These are phyloP conservation scores for Venustaconcha ellipsiformis DNA, from an alignment of 1,140 invertebrate genomes.

Conservation along the genomic window DNA sequence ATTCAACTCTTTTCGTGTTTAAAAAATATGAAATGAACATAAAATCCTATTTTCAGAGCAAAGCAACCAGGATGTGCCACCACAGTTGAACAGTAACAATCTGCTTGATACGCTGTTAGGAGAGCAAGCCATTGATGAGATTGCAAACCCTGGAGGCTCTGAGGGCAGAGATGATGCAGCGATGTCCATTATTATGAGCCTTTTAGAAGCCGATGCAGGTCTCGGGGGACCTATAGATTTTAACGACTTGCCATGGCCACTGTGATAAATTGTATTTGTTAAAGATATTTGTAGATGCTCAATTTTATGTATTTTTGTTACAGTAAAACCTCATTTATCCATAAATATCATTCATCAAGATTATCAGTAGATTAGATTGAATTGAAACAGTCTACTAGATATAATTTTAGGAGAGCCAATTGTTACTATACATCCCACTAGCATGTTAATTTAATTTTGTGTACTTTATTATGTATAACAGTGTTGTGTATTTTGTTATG, in stretches of 20 bases:
- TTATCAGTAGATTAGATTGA: no score
- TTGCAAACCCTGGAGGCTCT: slow-evolving; percentile 50
- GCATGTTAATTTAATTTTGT: no score
- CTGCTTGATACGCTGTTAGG: slow-evolving; percentile 57
- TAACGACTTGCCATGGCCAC: slow-evolving; percentile 87
- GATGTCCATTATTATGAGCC: slow-evolving; percentile 93
- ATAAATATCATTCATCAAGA: no score
- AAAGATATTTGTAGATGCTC: no score
- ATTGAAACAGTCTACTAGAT: no score
- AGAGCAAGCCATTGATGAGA: slow-evolving; percentile 54
- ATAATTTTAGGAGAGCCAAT: no score
- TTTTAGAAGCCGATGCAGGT: slow-evolving; percentile 85
- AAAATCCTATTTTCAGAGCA: background rate
- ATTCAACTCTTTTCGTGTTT: background rate
- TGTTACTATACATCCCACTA: no score
- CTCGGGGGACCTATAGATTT: slow-evolving; percentile 87
- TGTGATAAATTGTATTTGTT: slow-evolving; percentile 69
- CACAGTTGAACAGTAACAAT: background rate
- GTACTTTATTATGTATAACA: no score
- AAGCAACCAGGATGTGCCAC: slow-evolving; percentile 6
- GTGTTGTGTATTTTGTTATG: no score
- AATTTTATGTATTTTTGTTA: no score
- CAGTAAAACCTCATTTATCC: no score
- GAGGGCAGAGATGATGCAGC: slow-evolving; percentile 90
- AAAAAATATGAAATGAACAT: background rate